Base-by-base conservation (phyloP, 2,797 vertebrate genomes). In the Megalops cyprinoides region DNA sequence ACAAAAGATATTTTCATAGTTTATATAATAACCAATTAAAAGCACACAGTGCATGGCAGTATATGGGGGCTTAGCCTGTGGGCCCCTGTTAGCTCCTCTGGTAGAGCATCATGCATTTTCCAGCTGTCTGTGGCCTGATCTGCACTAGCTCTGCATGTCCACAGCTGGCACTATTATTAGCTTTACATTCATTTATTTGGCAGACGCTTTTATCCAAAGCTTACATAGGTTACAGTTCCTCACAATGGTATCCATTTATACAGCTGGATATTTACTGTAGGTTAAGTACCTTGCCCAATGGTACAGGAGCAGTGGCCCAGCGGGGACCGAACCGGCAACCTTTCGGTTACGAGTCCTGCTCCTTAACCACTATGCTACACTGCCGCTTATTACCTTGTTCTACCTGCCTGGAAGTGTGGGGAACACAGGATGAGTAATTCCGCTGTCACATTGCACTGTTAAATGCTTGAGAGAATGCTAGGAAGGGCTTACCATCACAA, bases 381-480 rank as follows among this genome's bases (percentile, higher is more conserved):
- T n/a, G n/a, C n/a, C n/a, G n/a, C n/a, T n/a, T 46, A n/a, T 44
- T 20, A 69, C 53, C 78, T 37, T 15, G 51, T 60, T 7, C 28
- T 4, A 58, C 56, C 51, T 48, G 67, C 53, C 42, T 39, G 49
- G 65, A 31, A 76, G 81, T 62, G 83, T 79, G 56, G 49, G 76
- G 80, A 53, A 82, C 42, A 79, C 60, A 42, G 25, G 79, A 83
- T 88, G 88, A 90, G 85, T 86, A 87, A 88, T 85, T 84, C 81
- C 44, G 42, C 79, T 88, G 83, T 88, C 82, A 60, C 55, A 80
- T 82, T 89, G 77, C 86, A 71, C 78, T 87, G 79, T 85, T 83
- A 81, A 79, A 89, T 87, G 83, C 82, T 79, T 28, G 62, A 62
- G 83, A 86, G 82, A 74, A 69, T 77, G 48, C 77, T 15, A 37